These are phyloP conservation scores for Pasiphila rectangulata DNA, from an alignment of 2,888 invertebrate genomes.

Conservation along the genomic window DNA sequence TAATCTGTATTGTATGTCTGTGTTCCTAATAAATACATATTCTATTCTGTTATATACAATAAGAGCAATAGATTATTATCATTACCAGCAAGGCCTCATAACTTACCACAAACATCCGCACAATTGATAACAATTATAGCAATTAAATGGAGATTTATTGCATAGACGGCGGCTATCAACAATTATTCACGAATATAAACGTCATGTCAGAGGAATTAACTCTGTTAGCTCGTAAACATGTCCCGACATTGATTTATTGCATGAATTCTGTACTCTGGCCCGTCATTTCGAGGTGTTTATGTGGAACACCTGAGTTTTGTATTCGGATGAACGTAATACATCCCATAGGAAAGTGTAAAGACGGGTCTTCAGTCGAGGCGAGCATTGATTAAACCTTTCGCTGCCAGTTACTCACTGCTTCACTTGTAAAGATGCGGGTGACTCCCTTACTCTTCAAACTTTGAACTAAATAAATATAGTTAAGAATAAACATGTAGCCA, in stretches of 20 bases:
- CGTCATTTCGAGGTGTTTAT: slow-evolving; percentile 63
- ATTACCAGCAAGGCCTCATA: neutral
- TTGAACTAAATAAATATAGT: too few species aligned
- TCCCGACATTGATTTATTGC: slow-evolving; percentile 75
- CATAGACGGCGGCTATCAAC: slow-evolving; percentile 56
- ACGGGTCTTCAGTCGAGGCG: too few species aligned
- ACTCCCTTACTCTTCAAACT: too few species aligned
- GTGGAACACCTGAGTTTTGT: slow-evolving; percentile 28
- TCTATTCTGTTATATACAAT: too few species aligned
- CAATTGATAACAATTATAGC: slow-evolving; percentile 27
- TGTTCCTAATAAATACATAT: too few species aligned
- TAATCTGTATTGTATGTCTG: too few species aligned
- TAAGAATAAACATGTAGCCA: too few species aligned
- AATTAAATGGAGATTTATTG: slow-evolving; percentile 43
- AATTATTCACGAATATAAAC: slow-evolving; percentile 78
- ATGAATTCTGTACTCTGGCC: slow-evolving; percentile 61
- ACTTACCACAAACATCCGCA: slow-evolving; percentile 7
- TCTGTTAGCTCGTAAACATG: slow-evolving; percentile 80
- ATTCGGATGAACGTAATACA: too few species aligned
- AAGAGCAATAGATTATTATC: neutral
- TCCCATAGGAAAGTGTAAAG: too few species aligned
- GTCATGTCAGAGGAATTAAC: slow-evolving; percentile 78
- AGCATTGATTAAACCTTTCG: too few species aligned
- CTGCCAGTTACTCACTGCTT: too few species aligned
- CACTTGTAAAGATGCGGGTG: too few species aligned